A percentile compares a stretch with the other conserved stretches of the same genome.
These are phyloP conservation scores for Esox masquinongy DNA, from an alignment of 2,797 vertebrate species.

Conservation along the genomic window DNA sequence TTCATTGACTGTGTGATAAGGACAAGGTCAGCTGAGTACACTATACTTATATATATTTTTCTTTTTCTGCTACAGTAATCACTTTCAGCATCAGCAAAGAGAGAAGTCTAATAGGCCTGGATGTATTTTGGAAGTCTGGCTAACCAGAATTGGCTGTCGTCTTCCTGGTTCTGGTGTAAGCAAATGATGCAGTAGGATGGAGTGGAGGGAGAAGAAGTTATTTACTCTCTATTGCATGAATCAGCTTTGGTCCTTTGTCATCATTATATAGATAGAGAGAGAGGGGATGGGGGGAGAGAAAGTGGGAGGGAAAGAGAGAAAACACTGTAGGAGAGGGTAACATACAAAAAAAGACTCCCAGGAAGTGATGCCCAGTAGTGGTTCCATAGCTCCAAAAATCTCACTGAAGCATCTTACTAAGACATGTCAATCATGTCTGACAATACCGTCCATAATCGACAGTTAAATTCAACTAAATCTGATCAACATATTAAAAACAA, in stretches of 20 bases:
- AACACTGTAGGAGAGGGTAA: background rate
- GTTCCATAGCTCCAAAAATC: background rate
- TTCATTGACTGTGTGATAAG: constrained; percentile 1
- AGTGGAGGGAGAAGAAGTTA: background rate
- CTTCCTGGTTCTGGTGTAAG: constrained; percentile 23
- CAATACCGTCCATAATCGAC: background rate
- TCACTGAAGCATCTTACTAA: background rate
- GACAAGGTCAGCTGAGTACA: constrained; percentile 40
- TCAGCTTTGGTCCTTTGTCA: background rate
- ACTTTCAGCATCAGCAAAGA: constrained; percentile 36
- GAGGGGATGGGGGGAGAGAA: background rate
- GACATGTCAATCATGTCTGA: background rate
- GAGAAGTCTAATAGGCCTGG: constrained; percentile 38
- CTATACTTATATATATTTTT: background rate
- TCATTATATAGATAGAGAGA: background rate
- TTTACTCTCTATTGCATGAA: constrained; percentile 2
- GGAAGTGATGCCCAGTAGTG: background rate
- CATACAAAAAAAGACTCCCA: background rate
- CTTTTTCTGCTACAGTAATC: constrained; percentile 37
- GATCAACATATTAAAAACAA: background rate
- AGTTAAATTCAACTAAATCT: background rate
- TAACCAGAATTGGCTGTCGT: constrained; percentile 19
- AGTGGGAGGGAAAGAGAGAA: background rate
- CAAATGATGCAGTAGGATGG: background rate
- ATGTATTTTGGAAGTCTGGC: constrained; percentile 45